Percentiles rank a stretch among this genome's conserved stretches.
These are phyloP conservation scores for Pterois miles DNA, from an alignment of 2,797 vertebrate species.

Conservation along the genomic window DNA sequence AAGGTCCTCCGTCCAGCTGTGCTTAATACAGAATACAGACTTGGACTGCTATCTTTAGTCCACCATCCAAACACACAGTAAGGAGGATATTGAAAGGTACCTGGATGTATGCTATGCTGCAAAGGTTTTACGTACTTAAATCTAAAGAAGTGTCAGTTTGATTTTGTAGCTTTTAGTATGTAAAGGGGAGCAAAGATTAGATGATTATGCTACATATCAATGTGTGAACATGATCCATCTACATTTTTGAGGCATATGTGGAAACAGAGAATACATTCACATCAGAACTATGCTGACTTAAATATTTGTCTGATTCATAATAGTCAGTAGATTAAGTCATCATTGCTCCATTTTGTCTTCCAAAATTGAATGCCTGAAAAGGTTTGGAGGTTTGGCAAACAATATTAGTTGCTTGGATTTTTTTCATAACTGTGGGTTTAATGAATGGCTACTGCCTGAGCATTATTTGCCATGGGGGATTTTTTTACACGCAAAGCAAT, in stretches of 20 bases:
- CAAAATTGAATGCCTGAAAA: background rate
- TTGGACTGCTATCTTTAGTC: conserved; percentile 43
- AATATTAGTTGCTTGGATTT: background rate
- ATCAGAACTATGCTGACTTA: background rate
- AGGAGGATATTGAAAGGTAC: background rate
- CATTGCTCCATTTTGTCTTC: background rate
- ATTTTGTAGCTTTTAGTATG: background rate
- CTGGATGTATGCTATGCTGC: background rate
- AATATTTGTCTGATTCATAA: background rate
- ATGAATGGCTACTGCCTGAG: background rate
- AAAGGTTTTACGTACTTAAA: background rate
- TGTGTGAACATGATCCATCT: background rate
- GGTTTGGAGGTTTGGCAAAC: background rate
- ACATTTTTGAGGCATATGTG: background rate
- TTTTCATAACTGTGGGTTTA: background rate
- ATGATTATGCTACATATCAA: background rate
- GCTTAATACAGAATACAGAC: conserved; percentile 37
- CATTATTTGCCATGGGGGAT: background rate
- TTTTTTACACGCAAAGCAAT: background rate
- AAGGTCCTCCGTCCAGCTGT: conserved; percentile 6
- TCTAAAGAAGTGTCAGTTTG: background rate
- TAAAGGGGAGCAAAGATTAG: background rate
- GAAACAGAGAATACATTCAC: background rate
- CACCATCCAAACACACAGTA: conserved; percentile 4
- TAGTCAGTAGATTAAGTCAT: background rate